Evolutionary conservation across 2,797 vertebrate species (phyloP), one percentile per base, ranked within the genome.

Genomic region (Poeciliopsis gracilis): DNA sequence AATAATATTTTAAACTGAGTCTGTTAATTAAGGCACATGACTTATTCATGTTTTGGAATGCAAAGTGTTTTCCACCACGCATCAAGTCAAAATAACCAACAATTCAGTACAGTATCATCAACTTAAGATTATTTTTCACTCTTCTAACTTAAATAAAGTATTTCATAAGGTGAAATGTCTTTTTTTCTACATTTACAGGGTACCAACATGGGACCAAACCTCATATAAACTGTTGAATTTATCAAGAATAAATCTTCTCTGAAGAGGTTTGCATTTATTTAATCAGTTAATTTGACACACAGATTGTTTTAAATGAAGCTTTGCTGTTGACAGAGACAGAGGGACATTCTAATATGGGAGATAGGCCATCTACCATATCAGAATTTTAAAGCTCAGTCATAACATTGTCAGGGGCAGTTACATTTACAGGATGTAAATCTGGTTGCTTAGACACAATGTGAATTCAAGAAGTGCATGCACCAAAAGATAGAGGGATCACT

Each of bases 301-400:
- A 61, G 36, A 67, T 38, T 23, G 36, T 78, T 89, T 87, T 86
- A 88, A 90, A 83, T 43, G 38, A 84, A 78, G 41, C 78, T 89
- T 83, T 84, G 55, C 75, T 76, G 51, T 77, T 87, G 76, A 89
- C 4, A 28, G 45, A 45, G 63, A 74, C 41, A 70, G 73, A 84
- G 74, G 25, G 76, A 61, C 25, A 45, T 75, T 80, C 25, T 73
- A 69, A 73, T 75, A n/a, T n/a, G n/a, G n/a, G 67, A 53, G 75
- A 15, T 76, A 69, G 70, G 59, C 76, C 55, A 45, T 82, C 77
- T 59, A 78, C 73, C 77, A 49, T 90, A 83, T 89, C 75, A 71
- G 76, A 89, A 93, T 92, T 91, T 83, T 75, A 81, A 79, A 88
- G 77, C 79, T 84, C 46, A 82, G 73, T 82, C 76, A 81, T 80